Percentiles rank a stretch among this genome's conserved stretches.
phyloP scores from a whole-genome alignment of 2,797 vertebrate species.

The Eulemur rubriventer region DNA sequence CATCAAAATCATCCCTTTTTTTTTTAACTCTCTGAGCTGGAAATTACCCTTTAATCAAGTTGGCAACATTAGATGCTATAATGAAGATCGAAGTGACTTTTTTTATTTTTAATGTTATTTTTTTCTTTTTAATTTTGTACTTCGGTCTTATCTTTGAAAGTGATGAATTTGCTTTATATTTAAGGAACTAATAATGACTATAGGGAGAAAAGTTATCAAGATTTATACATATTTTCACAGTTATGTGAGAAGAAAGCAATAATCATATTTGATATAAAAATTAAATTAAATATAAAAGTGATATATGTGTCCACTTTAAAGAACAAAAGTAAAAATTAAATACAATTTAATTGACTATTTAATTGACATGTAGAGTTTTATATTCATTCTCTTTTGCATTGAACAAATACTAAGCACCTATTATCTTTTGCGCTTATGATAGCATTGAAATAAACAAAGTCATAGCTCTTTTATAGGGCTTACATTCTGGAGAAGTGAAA shows the following conservation, averaged over 20 bases:
- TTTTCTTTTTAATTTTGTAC: not conserved
- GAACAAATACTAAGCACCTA: not conserved
- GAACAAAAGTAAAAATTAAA: not conserved
- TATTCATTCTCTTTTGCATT: not conserved
- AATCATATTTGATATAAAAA: not conserved
- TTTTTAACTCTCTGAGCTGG: not conserved
- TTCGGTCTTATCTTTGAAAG: not conserved
- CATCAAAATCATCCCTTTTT: not conserved
- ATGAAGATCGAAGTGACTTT: not conserved
- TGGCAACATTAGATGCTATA: not conserved
- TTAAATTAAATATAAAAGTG: not conserved
- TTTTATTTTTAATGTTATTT: not conserved
- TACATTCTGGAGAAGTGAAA: not conserved
- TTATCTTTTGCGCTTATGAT: not conserved
- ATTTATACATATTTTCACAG: not conserved
- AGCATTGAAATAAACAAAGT: not conserved
- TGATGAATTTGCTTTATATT: not conserved
- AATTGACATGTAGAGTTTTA: not conserved
- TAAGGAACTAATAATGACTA: not conserved
- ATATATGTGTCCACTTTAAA: not conserved
- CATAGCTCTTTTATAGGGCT: not conserved
- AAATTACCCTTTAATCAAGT: constrained; percentile 38
- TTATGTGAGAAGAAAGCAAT: not conserved
- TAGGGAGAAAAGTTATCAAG: not conserved
- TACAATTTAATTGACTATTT: not conserved